Percentiles rank a stretch among this genome's conserved stretches.
Conservation (phyloP, 2,797 vertebrate species). For the Eupleurogrammus muticus region DNA sequence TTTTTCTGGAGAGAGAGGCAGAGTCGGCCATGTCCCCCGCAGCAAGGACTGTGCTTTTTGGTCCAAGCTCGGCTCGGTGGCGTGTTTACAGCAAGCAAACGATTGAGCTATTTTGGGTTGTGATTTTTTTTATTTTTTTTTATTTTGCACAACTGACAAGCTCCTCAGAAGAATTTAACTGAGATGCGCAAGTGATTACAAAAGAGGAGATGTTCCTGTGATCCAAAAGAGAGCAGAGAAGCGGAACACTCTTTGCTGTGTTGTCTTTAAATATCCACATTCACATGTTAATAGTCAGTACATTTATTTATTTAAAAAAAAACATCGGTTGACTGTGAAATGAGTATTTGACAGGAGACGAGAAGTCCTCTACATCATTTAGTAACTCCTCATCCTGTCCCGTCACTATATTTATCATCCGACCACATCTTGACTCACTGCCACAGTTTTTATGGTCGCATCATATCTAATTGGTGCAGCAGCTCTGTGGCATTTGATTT, state of each 20-base stretch:
- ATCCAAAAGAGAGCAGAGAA: conserved; percentile 4
- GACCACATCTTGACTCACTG: conserved; percentile 67
- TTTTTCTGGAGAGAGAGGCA: conserved; percentile 63
- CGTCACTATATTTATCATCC: conserved; percentile 53
- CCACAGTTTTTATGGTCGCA: conserved; percentile 55
- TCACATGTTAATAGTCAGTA: conserved; percentile 8
- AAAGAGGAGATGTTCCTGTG: not conserved
- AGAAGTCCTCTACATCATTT: conserved; percentile 47
- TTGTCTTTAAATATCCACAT: conserved; percentile 18
- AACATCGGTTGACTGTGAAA: conserved; percentile 25
- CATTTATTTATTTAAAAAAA: conserved; percentile 26
- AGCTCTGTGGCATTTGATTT: conserved; percentile 44
- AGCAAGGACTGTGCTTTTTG: conserved; percentile 75
- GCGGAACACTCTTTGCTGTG: not conserved
- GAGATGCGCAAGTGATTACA: conserved; percentile 15
- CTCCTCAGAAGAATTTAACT: conserved; percentile 13
- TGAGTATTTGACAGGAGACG: conserved; percentile 33
- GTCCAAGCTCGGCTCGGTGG: conserved; percentile 27
- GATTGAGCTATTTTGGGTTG: conserved; percentile 19
- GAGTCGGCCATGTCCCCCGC: conserved; percentile 51
- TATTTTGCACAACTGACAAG: conserved; percentile 19
- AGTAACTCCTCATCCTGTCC: conserved; percentile 54
- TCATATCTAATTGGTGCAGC: conserved; percentile 49
- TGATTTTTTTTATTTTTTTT: conserved; percentile 9
- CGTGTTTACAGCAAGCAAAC: conserved; percentile 37